Percentiles rank a stretch among this genome's conserved stretches.
phyloP scores from a whole-genome alignment of 2,888 invertebrate species.

The Gortyna flavago region DNA sequence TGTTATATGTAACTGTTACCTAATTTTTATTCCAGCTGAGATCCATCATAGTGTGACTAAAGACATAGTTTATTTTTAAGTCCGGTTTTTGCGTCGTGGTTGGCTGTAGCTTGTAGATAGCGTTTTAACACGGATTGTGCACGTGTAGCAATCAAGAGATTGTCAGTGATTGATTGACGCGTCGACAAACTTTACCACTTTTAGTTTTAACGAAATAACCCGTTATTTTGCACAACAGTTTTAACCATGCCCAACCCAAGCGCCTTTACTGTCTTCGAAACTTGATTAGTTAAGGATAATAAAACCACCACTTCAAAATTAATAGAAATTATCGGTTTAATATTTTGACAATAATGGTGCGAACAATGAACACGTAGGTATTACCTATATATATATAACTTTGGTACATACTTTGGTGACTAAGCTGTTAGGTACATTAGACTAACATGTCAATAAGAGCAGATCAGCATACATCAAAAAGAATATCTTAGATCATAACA shows the following conservation, averaged over 20 bases:
- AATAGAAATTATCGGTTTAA: constrained; percentile 55
- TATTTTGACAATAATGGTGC: constrained; percentile 62
- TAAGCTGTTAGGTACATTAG: constrained; percentile 41
- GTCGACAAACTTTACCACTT: constrained; percentile 5
- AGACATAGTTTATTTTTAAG: not conserved
- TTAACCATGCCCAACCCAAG: not conserved
- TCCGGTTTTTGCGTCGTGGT: not conserved
- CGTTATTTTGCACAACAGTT: not conserved
- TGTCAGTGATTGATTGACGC: constrained; percentile 41
- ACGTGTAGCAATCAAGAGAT: not conserved
- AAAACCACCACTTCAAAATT: constrained; percentile 44
- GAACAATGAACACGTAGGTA: constrained; percentile 66
- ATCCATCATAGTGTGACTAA: not conserved
- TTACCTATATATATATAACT: constrained; percentile 46
- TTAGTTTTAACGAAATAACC: constrained; percentile 18
- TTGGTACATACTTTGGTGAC: constrained; percentile 58
- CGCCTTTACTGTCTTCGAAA: not conserved
- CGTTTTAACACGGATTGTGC: not conserved
- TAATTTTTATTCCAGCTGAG: not conserved
- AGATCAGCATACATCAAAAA: constrained; percentile 43
- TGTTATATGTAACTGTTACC: not conserved
- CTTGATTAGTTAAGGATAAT: constrained; percentile 21
- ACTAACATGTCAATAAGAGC: constrained; percentile 21
- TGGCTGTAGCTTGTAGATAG: constrained; percentile 8
- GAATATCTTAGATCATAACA: constrained; percentile 42